Evolutionary conservation across 2,888 invertebrate species (phyloP), one percentile per base, ranked within the genome.

Genomic region (Phengaris alcon): DNA sequence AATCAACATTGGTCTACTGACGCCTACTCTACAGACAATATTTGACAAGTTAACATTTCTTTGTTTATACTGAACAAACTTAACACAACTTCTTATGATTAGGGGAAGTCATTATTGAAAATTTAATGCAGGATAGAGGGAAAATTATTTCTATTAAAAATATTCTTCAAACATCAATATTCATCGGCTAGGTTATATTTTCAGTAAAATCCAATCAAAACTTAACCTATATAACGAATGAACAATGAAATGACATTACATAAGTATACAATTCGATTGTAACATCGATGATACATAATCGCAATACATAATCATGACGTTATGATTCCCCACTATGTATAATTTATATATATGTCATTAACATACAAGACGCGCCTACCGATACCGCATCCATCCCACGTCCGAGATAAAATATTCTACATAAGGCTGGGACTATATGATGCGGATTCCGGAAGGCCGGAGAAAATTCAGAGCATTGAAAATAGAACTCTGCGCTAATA

Each of bases 351-450:
- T 35, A 79, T 79, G 75, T 77, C 73, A 79, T 79, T 77, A 83
- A 82, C 80, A 84, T 84, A 83, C 83, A 77, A 80, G 72, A 77
- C 80, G 81, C 81, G 82, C 74, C 77, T 75, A 75, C 76, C 77
- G 80, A 79, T 79, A 78, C 79, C 79, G 76, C 77, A 79, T 76
- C 79, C 78, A 79, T 77, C 79, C 80, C 80, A 78, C 78, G 79
- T 81, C 78, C 79, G 68, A 77, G 81, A 80, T 84, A 82, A 85
- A 80, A 85, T 86, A 90, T 89, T 89, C 87, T 78, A 78, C 77
- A 78, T 87, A 81, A 86, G 87, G 82, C 22, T 22, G 22, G 22
- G 22, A 1, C 22, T 22, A 22, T 22, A 22, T 22, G 22, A 22
- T 22, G 22, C 22, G 22, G 22, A 22, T 22, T 22, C 22, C 22